Percentiles rank a stretch among this genome's conserved stretches.
These are phyloP conservation scores for Riptortus pedestris DNA, from an alignment of 1,140 invertebrate genomes.

Conservation along the genomic window DNA sequence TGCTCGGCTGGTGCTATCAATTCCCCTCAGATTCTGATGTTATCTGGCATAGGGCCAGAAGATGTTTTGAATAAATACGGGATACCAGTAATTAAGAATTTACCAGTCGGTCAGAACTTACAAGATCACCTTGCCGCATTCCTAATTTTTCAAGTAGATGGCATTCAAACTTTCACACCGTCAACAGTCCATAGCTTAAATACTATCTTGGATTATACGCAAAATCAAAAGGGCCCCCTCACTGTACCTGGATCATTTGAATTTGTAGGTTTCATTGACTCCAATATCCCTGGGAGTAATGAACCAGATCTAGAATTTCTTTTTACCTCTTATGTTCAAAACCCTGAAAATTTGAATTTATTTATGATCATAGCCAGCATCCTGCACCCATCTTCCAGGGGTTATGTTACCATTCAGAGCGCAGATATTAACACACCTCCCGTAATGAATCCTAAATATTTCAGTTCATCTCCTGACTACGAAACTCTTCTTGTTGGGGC, in stretches of 20 bases:
- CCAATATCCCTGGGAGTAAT: neutral
- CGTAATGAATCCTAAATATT: constrained; percentile 8
- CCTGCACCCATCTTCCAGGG: neutral
- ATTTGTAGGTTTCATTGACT: neutral
- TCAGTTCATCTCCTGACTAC: neutral
- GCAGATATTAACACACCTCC: neutral
- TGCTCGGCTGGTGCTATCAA: constrained; percentile 68
- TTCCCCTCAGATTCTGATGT: constrained; percentile 68
- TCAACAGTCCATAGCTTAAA: neutral
- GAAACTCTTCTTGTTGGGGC: neutral
- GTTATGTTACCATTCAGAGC: neutral
- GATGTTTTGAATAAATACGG: constrained; percentile 56
- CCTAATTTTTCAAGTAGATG: constrained; percentile 19
- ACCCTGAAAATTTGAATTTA: neutral
- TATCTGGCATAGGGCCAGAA: constrained; percentile 72
- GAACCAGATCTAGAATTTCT: constrained; percentile 2
- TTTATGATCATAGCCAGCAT: neutral
- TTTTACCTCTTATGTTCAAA: neutral
- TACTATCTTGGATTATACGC: constrained; percentile 1
- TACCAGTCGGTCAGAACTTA: constrained; percentile 54
- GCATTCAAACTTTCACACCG: constrained; percentile 22
- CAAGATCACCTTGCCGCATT: constrained; percentile 57
- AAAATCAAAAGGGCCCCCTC: constrained; percentile 4
- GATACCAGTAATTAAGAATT: constrained; percentile 56
- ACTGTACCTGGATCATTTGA: neutral